Conservation (phyloP, 2,888 invertebrate genomes). For the Dasypogon diadema region DNA sequence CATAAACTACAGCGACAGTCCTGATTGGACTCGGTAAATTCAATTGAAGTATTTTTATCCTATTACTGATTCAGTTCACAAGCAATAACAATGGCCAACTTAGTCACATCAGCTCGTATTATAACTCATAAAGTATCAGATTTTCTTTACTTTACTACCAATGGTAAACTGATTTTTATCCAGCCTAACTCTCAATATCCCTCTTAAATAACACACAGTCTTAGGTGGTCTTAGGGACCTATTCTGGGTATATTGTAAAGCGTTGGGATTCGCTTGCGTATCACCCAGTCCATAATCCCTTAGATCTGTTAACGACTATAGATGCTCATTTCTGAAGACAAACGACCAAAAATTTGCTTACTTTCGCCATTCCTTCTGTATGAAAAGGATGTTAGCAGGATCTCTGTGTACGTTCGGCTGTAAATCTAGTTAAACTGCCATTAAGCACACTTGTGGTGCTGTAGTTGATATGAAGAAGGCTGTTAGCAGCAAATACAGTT, state of each 20-base stretch:
- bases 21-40: background rate
- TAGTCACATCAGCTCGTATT: background rate
- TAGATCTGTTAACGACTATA: slow-evolving; percentile 50
- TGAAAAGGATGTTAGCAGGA: slow-evolving; percentile 38
- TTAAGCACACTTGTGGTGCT: slow-evolving; percentile 51
- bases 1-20: background rate
- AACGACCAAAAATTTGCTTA: slow-evolving; percentile 52
- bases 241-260: slow-evolving; percentile 12
- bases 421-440: slow-evolving; percentile 55
- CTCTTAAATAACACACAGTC: slow-evolving; percentile 12
- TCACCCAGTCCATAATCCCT: slow-evolving; percentile 36
- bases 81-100: background rate
- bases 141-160: background rate
- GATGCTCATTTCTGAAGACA: slow-evolving; percentile 51
- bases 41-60: background rate
- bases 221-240: background rate
- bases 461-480: slow-evolving; percentile 34
- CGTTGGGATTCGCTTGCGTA: slow-evolving; percentile 24
- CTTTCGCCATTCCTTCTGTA: slow-evolving; percentile 49
- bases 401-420: slow-evolving; percentile 36
- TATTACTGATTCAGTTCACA: slow-evolving; percentile 2
- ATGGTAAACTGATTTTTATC: slow-evolving; percentile 38
- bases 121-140: slow-evolving; percentile 5
- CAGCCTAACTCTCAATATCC: slow-evolving; percentile 14
- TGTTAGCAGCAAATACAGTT: slow-evolving; percentile 50